Evolutionary conservation across 2,888 invertebrate species (phyloP), one percentile per base, ranked within the genome.

Genomic region (Pandemis heparana): DNA sequence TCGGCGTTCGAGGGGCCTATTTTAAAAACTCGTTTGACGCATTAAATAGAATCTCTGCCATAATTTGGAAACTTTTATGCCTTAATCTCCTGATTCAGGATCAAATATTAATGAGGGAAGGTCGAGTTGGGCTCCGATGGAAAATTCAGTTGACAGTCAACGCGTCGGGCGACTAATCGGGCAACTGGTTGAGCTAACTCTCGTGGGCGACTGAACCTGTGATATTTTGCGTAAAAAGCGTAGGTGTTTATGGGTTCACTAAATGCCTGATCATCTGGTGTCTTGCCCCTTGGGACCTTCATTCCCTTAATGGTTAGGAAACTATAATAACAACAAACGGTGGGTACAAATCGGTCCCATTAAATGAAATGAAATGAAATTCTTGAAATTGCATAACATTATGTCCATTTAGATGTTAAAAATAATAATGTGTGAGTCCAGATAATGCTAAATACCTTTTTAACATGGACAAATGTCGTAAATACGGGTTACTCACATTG

Each of bases 31-130:
- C 65, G 69, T 69, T 70, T 69, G 48, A 72, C 60, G 68, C 68
- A 71, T 75, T 71, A 71, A 71, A 64, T 46, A 68, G 68, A 85
- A 83, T 82, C 79, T 80, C 78, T 77, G 70, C 76, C 76, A 81
- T 83, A 81, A 87, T 84, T 80, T 79, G 76, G 74, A 82, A 87
- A 86, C 80, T 86, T 84, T 79, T 77, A 72, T 74, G 76, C 75
- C 78, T 76, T 80, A 81, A 82, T 82, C 80, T 77, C 78, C 76
- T 76, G 81, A 77, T 79, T 78, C 76, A 77, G 82, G 77, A 84
- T 87, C 81, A 84, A 86, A 85, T 81, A 86, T 85, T 85, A 79
- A 87, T 81, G 66, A 65, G 48, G 51, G 70, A 74, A 69, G 70
- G 72, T 75, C 51, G 71, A 62, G 64, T 71, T 43, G 61, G 72